phyloP scores from a whole-genome alignment of 2,797 vertebrate genomes.

The Sebastiscus albofasciatus region DNA sequence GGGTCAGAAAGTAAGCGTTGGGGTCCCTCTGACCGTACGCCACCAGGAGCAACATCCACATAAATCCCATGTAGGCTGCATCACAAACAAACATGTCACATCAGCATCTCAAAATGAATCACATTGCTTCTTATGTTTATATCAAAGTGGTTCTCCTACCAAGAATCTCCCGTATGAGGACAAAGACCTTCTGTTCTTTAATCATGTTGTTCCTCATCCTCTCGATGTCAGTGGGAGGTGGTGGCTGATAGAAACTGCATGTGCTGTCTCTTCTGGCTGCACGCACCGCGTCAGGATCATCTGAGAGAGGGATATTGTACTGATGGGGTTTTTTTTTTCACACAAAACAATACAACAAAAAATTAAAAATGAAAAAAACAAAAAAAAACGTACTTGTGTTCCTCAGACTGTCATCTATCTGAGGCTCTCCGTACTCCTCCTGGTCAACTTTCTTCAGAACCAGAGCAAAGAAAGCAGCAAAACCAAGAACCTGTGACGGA shows the following conservation, averaged over 20 bases:
- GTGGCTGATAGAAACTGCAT: constrained; percentile 89
- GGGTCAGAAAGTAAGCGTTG: constrained; percentile 90
- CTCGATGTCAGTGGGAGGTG: constrained; percentile 87
- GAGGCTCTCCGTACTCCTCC: constrained; percentile 87
- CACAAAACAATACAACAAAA: neutral
- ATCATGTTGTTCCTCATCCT: constrained; percentile 88
- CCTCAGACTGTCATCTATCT: constrained; percentile 77
- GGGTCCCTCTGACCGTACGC: constrained; percentile 95
- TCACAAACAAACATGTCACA: constrained; percentile 37
- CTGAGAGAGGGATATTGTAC: constrained; percentile 67
- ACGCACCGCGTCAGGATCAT: constrained; percentile 78
- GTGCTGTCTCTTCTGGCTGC: constrained; percentile 86
- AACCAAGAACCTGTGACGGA: constrained; percentile 90
- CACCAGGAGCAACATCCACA: constrained; percentile 95
- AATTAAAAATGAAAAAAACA: neutral
- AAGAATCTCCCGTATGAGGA: constrained; percentile 91
- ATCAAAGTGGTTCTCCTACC: constrained; percentile 73
- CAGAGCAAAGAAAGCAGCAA: constrained; percentile 95
- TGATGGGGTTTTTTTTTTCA: neutral
- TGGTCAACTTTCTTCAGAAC: constrained; percentile 92
- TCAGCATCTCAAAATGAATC: neutral
- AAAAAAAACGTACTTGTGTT: constrained; percentile 78
- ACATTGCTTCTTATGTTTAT: neutral
- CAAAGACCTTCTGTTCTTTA: constrained; percentile 93
- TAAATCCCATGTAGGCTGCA: constrained; percentile 91